Base-by-base conservation (phyloP, 2,888 invertebrate genomes). In the Caenorhabditis imperialis region DNA sequence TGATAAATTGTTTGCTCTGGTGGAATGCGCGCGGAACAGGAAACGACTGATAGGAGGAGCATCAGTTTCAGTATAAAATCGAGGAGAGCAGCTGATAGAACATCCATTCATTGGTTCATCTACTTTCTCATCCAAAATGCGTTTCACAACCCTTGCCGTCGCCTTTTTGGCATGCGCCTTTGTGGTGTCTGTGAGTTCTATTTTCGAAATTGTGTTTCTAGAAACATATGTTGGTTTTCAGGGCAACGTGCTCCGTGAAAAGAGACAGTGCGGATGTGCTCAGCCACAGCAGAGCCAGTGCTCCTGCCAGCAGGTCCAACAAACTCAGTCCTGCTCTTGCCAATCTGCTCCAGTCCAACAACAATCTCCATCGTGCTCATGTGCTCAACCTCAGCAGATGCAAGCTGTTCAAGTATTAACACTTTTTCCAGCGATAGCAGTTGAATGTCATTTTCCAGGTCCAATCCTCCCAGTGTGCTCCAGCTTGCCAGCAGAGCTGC, bases 261-360 rank as follows among this genome's bases (percentile, higher is more conserved):
- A n/a, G n/a, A n/a, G n/a, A n/a, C n/a, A n/a, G n/a, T n/a, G n/a
- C n/a, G n/a, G n/a, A n/a, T n/a, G n/a, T n/a, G n/a, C n/a, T n/a
- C n/a, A n/a, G n/a, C n/a, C n/a, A n/a, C n/a, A n/a, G n/a, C n/a
- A n/a, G n/a, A n/a, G n/a, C n/a, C n/a, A n/a, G 14, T 44, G 75
- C 60, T 70, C 70, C 4, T 75, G 75, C 51, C 71, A 70, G 40
- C 70, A 74, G 38, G 72, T 72, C 45, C 73, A 74, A 67, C 61
- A 65, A 18, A 62, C 73, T n/a, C 60, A 65, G 37, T 61, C 67
- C 10, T 74, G 73, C 50, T 65, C 73, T 25, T 74, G 73, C 45
- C 72, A 72, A 65, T 63, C 72, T 54, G 54, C 72, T 54, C 71
- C 71, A 51, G 53, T 63, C 23, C 63, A 63, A 63, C 71, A 71